phyloP scores from a whole-genome alignment of 2,888 invertebrate species.

The Selenia dentaria region DNA sequence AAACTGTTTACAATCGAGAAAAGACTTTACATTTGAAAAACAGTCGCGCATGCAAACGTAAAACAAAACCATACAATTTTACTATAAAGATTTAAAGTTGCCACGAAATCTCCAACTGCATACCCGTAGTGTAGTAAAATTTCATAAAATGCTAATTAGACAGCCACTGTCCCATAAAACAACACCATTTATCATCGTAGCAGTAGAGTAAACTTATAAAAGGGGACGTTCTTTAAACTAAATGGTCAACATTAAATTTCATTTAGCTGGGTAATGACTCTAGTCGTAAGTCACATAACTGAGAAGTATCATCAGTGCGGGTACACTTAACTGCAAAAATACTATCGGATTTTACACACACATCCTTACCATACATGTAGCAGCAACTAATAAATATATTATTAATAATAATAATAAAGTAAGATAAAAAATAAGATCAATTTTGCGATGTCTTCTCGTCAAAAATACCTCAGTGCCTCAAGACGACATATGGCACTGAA shows the following conservation, averaged over 20 bases:
- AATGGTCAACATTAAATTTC: constrained; percentile 53
- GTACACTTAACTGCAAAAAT: background rate
- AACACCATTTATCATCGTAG: constrained; percentile 14
- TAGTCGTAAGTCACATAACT: constrained; percentile 16
- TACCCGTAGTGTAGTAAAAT: constrained; percentile 7
- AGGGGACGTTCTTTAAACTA: constrained; percentile 24
- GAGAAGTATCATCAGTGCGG: background rate
- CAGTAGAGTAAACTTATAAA: constrained; percentile 30
- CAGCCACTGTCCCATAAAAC: constrained; percentile 12
- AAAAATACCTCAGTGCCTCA: too few relatives aligned
- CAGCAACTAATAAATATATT: too few relatives aligned
- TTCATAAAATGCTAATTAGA: constrained; percentile 25
- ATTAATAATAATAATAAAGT: too few relatives aligned
- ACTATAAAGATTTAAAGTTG: background rate
- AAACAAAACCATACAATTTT: too few relatives aligned
- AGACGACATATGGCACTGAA: too few relatives aligned
- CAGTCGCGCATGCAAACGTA: too few relatives aligned
- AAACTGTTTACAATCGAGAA: too few relatives aligned
- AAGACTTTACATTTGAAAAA: too few relatives aligned
- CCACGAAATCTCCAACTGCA: constrained; percentile 4
- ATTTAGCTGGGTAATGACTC: constrained; percentile 55
- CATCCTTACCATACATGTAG: too few relatives aligned
- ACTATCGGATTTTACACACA: too few relatives aligned
- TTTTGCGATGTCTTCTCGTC: too few relatives aligned
- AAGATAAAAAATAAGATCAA: too few relatives aligned